These are phyloP conservation scores for Cephus pygmeus DNA, from an alignment of 2,888 invertebrate species.

Conservation along the genomic window DNA sequence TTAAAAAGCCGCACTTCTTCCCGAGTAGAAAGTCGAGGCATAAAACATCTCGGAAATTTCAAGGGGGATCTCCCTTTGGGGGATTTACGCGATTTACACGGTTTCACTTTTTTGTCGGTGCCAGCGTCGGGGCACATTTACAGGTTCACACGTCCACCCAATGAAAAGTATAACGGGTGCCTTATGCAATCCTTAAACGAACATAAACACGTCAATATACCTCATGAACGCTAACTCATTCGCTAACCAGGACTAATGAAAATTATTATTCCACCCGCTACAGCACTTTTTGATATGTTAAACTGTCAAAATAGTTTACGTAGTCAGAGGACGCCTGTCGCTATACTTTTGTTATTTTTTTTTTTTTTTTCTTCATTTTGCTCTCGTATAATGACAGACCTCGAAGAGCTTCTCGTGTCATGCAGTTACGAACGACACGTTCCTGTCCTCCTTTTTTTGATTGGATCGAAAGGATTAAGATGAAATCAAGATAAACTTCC, in stretches of 20 bases:
- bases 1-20: conserved; percentile 17
- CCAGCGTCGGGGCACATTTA: neutral
- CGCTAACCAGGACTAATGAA: neutral
- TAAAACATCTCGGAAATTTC: conserved; percentile 34
- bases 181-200: neutral
- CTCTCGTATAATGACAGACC: neutral
- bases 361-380: neutral
- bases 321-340: neutral
- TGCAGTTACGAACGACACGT: neutral
- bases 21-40: conserved; percentile 36
- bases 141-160: neutral
- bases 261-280: neutral
- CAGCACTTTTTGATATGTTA: neutral
- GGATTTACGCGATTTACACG: conserved; percentile 19
- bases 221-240: neutral
- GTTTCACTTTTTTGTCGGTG: conserved; percentile 7
- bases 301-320: neutral
- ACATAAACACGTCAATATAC: neutral
- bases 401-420: neutral
- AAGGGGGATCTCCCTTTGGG: neutral
- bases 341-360: neutral
- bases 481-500: neutral
- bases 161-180: neutral
- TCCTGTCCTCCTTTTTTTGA: neutral
- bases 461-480: neutral